Evolutionary conservation across 1,140 invertebrate genomes (phyloP), one percentile per base, ranked within the genome.

Genomic region (Neodiprion virginianus): DNA sequence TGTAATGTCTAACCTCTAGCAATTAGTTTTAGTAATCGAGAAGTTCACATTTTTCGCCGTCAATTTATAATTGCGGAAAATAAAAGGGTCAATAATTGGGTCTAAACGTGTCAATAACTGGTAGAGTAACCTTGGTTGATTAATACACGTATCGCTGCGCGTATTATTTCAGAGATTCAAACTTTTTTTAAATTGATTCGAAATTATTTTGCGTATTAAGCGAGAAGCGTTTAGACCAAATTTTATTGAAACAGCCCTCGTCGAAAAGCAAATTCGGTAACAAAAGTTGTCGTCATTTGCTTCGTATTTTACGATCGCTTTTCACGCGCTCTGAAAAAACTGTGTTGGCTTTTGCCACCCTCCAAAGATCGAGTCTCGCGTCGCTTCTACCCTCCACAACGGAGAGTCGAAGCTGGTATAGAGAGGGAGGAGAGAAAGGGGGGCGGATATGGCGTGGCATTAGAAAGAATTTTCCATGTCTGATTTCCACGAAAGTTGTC

Each of bases 401-500:
- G 53, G 28, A 40, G 1, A 40, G 28, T 5, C 28, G 67, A 23
- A 48, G 47, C 12, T 71, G 17, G 28, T 48, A 48, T n/a, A 73
- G 66, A 47, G 72, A 47, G 66, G 23, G 61, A 73, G 66, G 17
- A 7, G 12, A 9, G 47, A 17, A 53, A 53, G 8, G n/a, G 53
- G 53, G 53, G n/a, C 8, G 0, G 3, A 17, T 12, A 61, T 61
- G 53, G 4, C 11, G 53, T 4, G 53, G 53, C 53, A 61, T 61
- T 61, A 61, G 53, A 17, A 14, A 47, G 50, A 21, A 10, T 8
- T 66, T 74, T 77, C 69, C 50, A 69, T 77, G 80, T 79, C 75
- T 83, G 85, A 85, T 85, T 85, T 84, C 80, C 79, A 83, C 80
- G 74, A 79, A 85, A 86, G 53, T 83, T 85, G 76, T 77, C 81